Evolutionary conservation across 2,113 vertebrate species (phyloP), one percentile per base, ranked within the genome.

Genomic region (Macrotus californicus): DNA sequence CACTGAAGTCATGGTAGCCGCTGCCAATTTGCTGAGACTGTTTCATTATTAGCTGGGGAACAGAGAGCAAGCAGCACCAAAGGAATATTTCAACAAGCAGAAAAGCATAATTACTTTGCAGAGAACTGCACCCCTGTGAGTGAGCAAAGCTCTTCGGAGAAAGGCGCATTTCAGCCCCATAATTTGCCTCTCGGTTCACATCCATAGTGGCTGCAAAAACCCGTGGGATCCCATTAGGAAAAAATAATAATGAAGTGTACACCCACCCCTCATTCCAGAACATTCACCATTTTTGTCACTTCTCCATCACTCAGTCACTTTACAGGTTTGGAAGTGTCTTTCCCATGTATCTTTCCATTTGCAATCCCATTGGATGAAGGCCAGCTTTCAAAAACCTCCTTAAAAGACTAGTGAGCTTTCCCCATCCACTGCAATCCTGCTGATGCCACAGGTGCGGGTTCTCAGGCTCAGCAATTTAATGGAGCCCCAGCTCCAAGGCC

Each of bases 321-420:
- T 56, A 85, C 88, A 83, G 69, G 50, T 31, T 87, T 14, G 1
- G 29, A 13, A 26, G 59, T 39, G 39, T 66, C 46, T 41, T 82
- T 50, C 52, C 16, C 7, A 6, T 2, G 21, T 84, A 89, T 96
- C 96, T 97, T 96, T 94, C 89, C 91, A 76, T 59, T 92, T 26
- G 0, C 7, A 69, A 64, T 80, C 76, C 29, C 0, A 19, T 61
- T 84, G 81, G 79, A 72, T 41, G 93, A 88, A 91, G 82, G 76
- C 24, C 95, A 88, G 13, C 0, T 3, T 48, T 13, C 14, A 18
- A 69, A 81, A 92, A 48, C 21, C 77, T 92, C 54, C 48, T 36
- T 52, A 96, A 81, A 18, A n/a, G 77, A 79, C 11, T 34, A 1
- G 46, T 70, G 75, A 85, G 70, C 56, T 70, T 75, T 92, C 59